Evolutionary conservation across 2,888 invertebrate genomes (phyloP), one percentile per base, ranked within the genome.

Genomic region (Gasteruption jaculator): DNA sequence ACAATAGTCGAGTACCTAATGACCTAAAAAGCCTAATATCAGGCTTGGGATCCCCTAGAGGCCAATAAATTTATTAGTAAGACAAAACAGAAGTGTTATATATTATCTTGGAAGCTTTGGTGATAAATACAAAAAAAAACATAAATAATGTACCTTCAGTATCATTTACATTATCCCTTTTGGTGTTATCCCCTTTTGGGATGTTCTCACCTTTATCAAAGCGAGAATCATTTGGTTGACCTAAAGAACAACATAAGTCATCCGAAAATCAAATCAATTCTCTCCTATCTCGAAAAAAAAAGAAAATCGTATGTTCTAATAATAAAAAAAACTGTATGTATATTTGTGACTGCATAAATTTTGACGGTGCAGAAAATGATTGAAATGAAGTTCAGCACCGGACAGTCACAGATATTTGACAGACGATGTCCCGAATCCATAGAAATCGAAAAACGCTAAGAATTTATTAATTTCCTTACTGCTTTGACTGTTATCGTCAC

Each of bases 181-280:
- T 64, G 50, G 53, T 45, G 53, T 56, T 41, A 54, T 65, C 60
- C 59, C 62, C 61, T 59, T 65, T 65, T 38, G 58, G 58, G 58
- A 54, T 50, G n/a, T n/a, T n/a, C 49, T 63, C 61, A 47, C 57
- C 54, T 63, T 65, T 65, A 50, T 65, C 65, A 56, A 61, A 55
- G 44, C 56, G 63, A 50, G 55, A 61, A 57, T 66, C 65, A 51
- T 61, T 64, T 56, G 66, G 61, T 56, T 65, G 66, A 63, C 66
- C 66, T 66, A 58, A 55, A 53, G 46, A 54, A 59, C 48, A 61
- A 60, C 45, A 55, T 47, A 58, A 53, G 54, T 43, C 49, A 55
- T 47, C 48, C 38, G 43, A 45, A 19, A 40, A 37, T 48, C 38
- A 24, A 39, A 44, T 44, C 18, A 33, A n/a, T n/a, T n/a, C n/a